Conservation (phyloP, 2,888 invertebrate genomes). For the Odontothrips loti region DNA sequence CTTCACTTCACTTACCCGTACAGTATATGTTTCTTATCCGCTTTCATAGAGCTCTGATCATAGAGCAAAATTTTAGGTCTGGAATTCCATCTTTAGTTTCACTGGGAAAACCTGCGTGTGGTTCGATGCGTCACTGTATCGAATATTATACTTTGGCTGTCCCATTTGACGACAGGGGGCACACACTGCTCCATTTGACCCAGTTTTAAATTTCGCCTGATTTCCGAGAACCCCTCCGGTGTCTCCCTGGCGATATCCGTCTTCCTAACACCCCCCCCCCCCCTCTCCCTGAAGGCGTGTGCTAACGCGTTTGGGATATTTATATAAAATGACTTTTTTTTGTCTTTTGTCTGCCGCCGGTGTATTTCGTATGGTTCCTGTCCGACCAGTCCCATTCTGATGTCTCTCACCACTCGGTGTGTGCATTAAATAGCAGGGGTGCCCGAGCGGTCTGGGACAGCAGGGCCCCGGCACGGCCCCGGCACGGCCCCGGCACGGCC, state of each 20-base stretch:
- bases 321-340: conserved; percentile 7
- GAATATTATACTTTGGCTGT: no score
- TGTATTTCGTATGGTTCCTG: conserved; percentile 12
- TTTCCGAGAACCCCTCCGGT: background rate
- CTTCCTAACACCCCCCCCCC: conserved; percentile 4
- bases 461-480: background rate
- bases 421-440: conserved; percentile 3
- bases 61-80: no score
- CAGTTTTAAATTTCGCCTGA: background rate
- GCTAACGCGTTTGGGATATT: conserved; percentile 22
- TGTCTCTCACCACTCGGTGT: background rate
- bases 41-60: no score
- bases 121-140: no score
- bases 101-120: no score
- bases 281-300: background rate
- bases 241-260: background rate
- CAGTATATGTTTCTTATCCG: no score
- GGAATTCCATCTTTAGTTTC: no score
- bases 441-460: background rate
- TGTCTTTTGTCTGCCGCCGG: background rate
- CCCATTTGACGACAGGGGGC: no score
- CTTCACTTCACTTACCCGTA: no score
- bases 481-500: background rate
- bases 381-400: conserved; percentile 5
- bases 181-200: no score